These are phyloP conservation scores for Aphodius granarius DNA, from an alignment of 2,888 invertebrate genomes.

Conservation along the genomic window DNA sequence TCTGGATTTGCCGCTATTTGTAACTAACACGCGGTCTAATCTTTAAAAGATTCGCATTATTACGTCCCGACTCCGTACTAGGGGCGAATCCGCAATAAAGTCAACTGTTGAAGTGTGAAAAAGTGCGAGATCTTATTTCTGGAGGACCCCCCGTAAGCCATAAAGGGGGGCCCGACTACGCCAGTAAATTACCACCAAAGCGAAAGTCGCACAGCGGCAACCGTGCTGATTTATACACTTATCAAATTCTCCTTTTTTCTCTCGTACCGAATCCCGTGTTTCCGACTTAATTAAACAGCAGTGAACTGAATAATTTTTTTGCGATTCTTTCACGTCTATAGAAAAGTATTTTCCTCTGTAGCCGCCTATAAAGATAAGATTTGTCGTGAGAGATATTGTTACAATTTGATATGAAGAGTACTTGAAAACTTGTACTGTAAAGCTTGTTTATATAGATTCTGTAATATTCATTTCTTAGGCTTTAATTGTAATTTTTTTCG, in stretches of 20 bases:
- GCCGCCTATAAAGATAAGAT: too few species aligned
- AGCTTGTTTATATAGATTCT: too few species aligned
- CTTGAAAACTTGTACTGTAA: too few species aligned
- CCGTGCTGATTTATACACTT: not conserved
- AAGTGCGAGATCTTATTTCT: constrained; percentile 30
- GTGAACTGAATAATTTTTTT: not conserved
- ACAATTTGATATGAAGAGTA: too few species aligned
- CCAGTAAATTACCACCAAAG: not conserved
- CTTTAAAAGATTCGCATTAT: constrained; percentile 35
- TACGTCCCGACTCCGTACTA: constrained; percentile 29
- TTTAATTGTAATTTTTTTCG: too few species aligned
- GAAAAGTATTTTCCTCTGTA: not conserved
- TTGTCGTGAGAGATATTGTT: too few species aligned
- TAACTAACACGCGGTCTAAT: constrained; percentile 33
- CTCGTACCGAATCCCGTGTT: not conserved
- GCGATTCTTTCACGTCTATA: not conserved
- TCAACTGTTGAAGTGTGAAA: constrained; percentile 33
- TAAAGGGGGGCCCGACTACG: not conserved
- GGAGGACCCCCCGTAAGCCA: not conserved
- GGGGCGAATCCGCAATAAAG: constrained; percentile 33
- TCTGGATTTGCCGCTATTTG: constrained; percentile 15
- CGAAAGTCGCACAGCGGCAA: not conserved
- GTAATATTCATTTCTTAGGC: too few species aligned
- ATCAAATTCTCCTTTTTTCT: not conserved
- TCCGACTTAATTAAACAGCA: not conserved